phyloP scores from a whole-genome alignment of 2,113 vertebrate genomes.

The Galbula dea region DNA sequence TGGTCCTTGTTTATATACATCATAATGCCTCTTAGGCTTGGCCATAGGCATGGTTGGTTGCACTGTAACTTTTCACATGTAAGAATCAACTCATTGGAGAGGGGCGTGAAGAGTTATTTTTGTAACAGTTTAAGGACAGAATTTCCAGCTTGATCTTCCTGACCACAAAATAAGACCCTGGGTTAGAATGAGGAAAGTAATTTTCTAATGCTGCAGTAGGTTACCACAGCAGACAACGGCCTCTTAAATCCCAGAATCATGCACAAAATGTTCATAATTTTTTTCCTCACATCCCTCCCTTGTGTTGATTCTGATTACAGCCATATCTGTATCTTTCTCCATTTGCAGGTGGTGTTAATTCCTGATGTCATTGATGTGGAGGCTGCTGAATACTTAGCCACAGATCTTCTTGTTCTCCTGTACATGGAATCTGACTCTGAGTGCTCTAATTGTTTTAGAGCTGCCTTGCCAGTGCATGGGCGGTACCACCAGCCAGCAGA shows the following conservation, averaged over 20 bases:
- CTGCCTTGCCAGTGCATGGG: slow-evolving; percentile 80
- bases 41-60: neutral
- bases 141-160: neutral
- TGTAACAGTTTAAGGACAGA: neutral
- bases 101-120: neutral
- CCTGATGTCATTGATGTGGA: slow-evolving; percentile 82
- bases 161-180: neutral
- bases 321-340: neutral
- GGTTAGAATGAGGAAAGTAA: fast-evolving
- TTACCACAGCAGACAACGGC: neutral
- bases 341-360: slow-evolving; percentile 75
- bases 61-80: fast-evolving
- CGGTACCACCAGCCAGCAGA: slow-evolving; percentile 84
- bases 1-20: neutral
- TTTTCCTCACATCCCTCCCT: neutral
- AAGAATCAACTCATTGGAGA: neutral
- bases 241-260: neutral
- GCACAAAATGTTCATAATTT: neutral
- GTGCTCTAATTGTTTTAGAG: slow-evolving; percentile 56
- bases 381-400: slow-evolving; percentile 81
- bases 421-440: slow-evolving; percentile 60
- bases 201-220: neutral
- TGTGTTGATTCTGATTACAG: fast-evolving
- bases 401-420: slow-evolving; percentile 71
- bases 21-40: fast-evolving